A percentile compares a stretch with the other conserved stretches of the same genome.
Conservation (phyloP, 2,113 vertebrate genomes). For the Eptatretus burgeri region DNA sequence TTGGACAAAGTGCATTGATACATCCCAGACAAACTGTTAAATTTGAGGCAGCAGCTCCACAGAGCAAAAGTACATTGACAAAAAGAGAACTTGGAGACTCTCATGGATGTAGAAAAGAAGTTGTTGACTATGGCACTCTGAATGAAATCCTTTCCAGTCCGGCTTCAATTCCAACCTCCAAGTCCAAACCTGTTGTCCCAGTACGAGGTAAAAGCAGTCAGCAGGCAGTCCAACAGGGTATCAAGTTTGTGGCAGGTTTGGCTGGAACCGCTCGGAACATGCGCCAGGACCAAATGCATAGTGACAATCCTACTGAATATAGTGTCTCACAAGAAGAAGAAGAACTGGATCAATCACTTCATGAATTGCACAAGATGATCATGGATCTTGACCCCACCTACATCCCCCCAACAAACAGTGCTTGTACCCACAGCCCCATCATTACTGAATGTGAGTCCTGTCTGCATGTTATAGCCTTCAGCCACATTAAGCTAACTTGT, state of each 20-base stretch:
- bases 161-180: not conserved
- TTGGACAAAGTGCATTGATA: not conserved
- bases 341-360: conserved; percentile 82
- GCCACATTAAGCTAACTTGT: no score
- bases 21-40: not conserved
- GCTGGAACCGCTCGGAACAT: not conserved
- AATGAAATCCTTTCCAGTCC: not conserved
- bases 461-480: not conserved
- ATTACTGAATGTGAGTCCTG: not conserved
- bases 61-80: not conserved
- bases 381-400: conserved; percentile 33
- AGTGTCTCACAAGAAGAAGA: conserved; percentile 14
- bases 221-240: not conserved
- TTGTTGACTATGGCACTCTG: not conserved
- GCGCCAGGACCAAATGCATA: not conserved
- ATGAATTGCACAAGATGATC: conserved; percentile 82
- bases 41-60: not conserved
- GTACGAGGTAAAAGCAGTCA: not conserved
- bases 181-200: not conserved
- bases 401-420: conserved; percentile 20
- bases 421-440: not conserved
- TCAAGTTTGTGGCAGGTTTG: not conserved
- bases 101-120: not conserved
- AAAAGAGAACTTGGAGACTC: not conserved
- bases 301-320: not conserved